Conservation (phyloP, 2,113 vertebrate species). For the Paedocypris sp. region DNA sequence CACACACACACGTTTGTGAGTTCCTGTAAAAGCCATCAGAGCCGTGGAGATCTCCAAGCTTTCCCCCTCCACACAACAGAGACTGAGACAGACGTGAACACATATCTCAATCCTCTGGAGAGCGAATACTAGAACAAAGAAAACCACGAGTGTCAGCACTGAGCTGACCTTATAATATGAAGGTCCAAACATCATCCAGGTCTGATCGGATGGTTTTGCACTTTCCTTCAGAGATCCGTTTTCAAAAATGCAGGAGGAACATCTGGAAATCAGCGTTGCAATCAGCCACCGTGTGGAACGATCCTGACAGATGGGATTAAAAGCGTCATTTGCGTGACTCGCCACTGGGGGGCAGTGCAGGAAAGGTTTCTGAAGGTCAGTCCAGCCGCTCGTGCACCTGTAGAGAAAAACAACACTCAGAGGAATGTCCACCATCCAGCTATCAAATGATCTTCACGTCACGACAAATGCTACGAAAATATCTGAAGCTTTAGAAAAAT, state of each 20-base stretch:
- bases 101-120: conserved; percentile 1
- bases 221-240: background rate
- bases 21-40: conserved; percentile 22
- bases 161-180: conserved; percentile 1
- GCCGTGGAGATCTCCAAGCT: background rate
- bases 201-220: background rate
- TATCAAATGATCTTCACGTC: conserved; percentile 25
- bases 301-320: no score
- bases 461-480: no score
- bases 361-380: background rate
- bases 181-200: conserved; percentile 3
- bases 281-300: no score
- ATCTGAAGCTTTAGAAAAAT: no score
- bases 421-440: conserved; percentile 37
- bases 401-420: conserved; percentile 31
- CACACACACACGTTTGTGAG: background rate
- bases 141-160: background rate
- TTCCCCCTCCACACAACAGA: background rate
- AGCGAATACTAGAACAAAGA: conserved; percentile 19
- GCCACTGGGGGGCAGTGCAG: conserved; percentile 46
- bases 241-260: background rate
- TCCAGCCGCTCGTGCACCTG: background rate
- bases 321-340: background rate
- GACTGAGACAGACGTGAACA: background rate
- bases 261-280: no score